Percentiles rank a stretch among this genome's conserved stretches.
These are phyloP conservation scores for Arnoldichthys spilopterus DNA, from an alignment of 2,797 vertebrate genomes.

Conservation along the genomic window DNA sequence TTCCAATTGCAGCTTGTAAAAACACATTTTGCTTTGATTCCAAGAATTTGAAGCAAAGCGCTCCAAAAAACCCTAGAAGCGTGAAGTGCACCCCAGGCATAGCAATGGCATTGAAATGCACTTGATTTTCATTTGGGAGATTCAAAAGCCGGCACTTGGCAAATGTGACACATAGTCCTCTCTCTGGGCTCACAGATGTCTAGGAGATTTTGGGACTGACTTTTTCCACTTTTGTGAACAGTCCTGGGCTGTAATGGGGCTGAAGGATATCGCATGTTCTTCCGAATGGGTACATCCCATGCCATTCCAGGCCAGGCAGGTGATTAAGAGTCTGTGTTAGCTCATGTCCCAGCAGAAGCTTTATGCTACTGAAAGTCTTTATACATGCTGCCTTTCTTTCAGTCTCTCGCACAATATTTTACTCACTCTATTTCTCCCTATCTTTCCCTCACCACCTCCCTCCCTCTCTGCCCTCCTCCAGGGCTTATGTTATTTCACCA, in stretches of 20 bases:
- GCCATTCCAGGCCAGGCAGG: not conserved
- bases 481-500: conserved; percentile 31
- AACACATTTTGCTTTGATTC: too few relatives aligned
- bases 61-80: conserved; percentile 10
- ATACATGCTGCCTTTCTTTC: conserved; percentile 11
- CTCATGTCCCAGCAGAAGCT: conserved; percentile 34
- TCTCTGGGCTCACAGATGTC: conserved; percentile 27
- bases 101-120: conserved; percentile 9
- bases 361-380: conserved; percentile 33
- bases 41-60: not conserved
- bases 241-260: conserved; percentile 34
- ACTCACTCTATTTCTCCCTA: conserved; percentile 5
- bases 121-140: conserved; percentile 14
- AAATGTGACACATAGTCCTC: conserved; percentile 22
- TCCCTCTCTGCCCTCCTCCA: not conserved
- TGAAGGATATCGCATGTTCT: conserved; percentile 21
- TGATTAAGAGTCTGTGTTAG: conserved; percentile 37
- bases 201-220: conserved; percentile 20
- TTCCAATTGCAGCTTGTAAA: conserved; percentile 1
- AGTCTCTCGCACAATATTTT: not conserved
- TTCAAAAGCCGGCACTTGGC: conserved; percentile 2
- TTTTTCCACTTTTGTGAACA: conserved; percentile 25
- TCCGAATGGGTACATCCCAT: conserved; percentile 17
- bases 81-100: not conserved
- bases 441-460: conserved; percentile 10